Base-by-base conservation (phyloP, 2,888 invertebrate species). In the Rotaria sp. region DNA sequence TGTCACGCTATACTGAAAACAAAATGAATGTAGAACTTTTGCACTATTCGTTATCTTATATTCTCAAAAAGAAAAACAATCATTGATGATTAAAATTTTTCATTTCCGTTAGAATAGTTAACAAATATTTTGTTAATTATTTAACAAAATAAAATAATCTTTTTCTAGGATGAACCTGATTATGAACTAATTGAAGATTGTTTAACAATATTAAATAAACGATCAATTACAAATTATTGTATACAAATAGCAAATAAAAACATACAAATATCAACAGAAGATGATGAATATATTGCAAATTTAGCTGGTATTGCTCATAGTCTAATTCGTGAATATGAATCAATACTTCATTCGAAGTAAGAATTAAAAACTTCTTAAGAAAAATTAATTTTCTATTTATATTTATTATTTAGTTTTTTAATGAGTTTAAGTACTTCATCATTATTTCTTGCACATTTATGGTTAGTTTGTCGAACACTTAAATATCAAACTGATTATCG, bases 121-220 rank as follows among this genome's bases (percentile, higher is more conserved):
- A n/a, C n/a, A n/a, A n/a, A n/a, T n/a, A n/a, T n/a, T n/a, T n/a
- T n/a, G n/a, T n/a, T n/a, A n/a, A n/a, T n/a, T 45, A 11, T 8
- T 45, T 50, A 15, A 50, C 13, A 18, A 50, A 50, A 18, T 18
- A 50, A 50, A 50, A 13, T 50, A 18, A n/a, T 45, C 26, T 15
- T 41, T 24, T 45, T 35, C 35, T 80, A 80, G 80, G 80, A 80
- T 45, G 80, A 80, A 80, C 41, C 41, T 13, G 26, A 80, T 45
- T 38, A 5, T 45, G 80, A 80, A 80, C 11, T 80, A 45, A 80
- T 80, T n/a, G 80, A 45, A 45, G 80, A 80, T 45, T 80, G 80
- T 45, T 80, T 80, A 45, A 3, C 26, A n/a, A 80, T 80, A 80
- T 45, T 80, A 21, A 45, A 80, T 80, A 80, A 80, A n/a, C 80